Percentiles rank a stretch among this genome's conserved stretches.
phyloP scores from a whole-genome alignment of 2,888 invertebrate genomes.

The Drosophila tripunctata region DNA sequence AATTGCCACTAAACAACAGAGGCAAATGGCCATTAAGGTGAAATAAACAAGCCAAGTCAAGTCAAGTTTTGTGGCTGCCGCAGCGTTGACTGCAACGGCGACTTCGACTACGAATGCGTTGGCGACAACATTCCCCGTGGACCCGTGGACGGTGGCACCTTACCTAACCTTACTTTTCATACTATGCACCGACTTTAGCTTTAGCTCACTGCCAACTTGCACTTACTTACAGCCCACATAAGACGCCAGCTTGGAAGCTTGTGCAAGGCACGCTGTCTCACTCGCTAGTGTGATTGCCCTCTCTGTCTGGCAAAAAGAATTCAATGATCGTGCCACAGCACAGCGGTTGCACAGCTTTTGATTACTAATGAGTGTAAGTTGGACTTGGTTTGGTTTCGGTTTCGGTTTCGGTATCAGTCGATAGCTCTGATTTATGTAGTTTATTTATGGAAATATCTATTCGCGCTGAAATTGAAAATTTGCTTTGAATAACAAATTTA shows the following conservation, averaged over 20 bases:
- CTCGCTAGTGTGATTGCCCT: not conserved
- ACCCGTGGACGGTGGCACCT: constrained; percentile 53
- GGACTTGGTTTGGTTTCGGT: constrained; percentile 18
- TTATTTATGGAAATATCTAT: constrained; percentile 78
- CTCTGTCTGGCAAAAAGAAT: constrained; percentile 51
- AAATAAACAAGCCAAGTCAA: constrained; percentile 65
- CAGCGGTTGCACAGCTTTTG: constrained; percentile 77
- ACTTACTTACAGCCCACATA: constrained; percentile 56
- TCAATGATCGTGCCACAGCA: constrained; percentile 64
- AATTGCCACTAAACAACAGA: constrained; percentile 70
- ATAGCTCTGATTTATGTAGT: constrained; percentile 76
- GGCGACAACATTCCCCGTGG: constrained; percentile 67
- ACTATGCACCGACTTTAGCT: too few species aligned
- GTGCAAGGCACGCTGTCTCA: constrained; percentile 34
- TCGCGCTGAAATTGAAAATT: constrained; percentile 72
- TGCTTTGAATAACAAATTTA: constrained; percentile 73
- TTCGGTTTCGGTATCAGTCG: constrained; percentile 42
- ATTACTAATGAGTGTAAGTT: constrained; percentile 69
- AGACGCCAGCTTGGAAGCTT: constrained; percentile 35
- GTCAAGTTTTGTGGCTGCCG: constrained; percentile 6
- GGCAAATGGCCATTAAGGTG: constrained; percentile 69
- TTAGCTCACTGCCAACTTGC: constrained; percentile 1
- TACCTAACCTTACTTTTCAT: constrained; percentile 11
- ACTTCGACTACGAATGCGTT: constrained; percentile 38
- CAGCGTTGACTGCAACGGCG: constrained; percentile 9